phyloP scores from a whole-genome alignment of 2,888 invertebrate species.

The Cephus pulcher region DNA sequence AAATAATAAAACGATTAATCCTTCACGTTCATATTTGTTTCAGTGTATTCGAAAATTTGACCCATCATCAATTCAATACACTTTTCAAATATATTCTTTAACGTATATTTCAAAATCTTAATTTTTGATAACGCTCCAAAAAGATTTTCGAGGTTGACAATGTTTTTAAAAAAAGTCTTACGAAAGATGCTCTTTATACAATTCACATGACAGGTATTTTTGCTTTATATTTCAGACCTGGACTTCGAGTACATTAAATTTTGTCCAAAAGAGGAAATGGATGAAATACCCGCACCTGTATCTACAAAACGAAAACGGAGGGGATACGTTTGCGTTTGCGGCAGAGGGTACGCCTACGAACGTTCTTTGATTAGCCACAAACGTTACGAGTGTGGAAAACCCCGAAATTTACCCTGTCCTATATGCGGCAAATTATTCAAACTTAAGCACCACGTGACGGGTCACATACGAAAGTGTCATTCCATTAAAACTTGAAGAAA shows the following conservation, averaged over 20 bases:
- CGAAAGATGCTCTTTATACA: slow-evolving; percentile 9
- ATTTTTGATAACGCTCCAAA: not conserved
- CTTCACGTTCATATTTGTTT: not conserved
- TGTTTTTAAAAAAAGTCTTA: not conserved
- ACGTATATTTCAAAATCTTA: not conserved
- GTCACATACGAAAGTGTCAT: slow-evolving; percentile 39
- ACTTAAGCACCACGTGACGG: slow-evolving; percentile 48
- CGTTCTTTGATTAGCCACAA: slow-evolving; percentile 59
- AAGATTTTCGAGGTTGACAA: not conserved
- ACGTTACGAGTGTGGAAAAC: slow-evolving; percentile 63
- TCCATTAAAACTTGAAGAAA: slow-evolving; percentile 4
- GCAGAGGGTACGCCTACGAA: slow-evolving; percentile 54
- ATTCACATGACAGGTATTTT: not conserved
- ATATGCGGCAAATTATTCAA: slow-evolving; percentile 57
- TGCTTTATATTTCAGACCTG: not conserved
- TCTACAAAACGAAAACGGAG: not conserved
- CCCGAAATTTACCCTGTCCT: slow-evolving; percentile 61
- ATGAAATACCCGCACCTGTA: slow-evolving; percentile 12
- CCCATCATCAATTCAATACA: not conserved
- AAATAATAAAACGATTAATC: slow-evolving; percentile 13
- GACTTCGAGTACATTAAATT: not conserved
- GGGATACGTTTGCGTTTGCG: slow-evolving; percentile 46
- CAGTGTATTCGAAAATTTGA: not conserved
- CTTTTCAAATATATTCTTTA: not conserved
- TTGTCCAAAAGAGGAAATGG: not conserved